Percentiles rank a stretch among this genome's conserved stretches.
These are phyloP conservation scores for Rhogogaster chlorosoma DNA, from an alignment of 2,888 invertebrate species.

Conservation along the genomic window DNA sequence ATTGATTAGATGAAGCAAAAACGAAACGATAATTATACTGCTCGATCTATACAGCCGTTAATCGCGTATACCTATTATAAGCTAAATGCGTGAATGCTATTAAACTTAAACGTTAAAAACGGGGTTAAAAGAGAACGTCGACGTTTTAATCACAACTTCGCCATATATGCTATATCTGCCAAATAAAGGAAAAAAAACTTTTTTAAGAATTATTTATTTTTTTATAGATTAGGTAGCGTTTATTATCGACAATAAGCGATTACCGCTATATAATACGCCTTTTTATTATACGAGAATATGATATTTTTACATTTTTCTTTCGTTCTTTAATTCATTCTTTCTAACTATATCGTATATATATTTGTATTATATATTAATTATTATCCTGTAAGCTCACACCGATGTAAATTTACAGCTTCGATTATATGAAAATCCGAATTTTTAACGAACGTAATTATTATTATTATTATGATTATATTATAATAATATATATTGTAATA, in stretches of 20 bases:
- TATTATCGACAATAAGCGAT: background rate
- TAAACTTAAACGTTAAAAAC: background rate
- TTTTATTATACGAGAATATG: background rate
- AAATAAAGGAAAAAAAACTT: background rate
- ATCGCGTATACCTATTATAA: too few relatives aligned
- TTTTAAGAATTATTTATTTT: background rate
- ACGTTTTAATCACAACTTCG: background rate
- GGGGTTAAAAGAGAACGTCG: background rate
- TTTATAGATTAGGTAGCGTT: constrained; percentile 12
- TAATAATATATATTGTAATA: too few relatives aligned
- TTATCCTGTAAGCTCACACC: background rate
- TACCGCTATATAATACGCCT: background rate
- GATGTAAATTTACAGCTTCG: background rate
- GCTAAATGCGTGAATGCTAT: background rate
- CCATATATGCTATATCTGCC: background rate
- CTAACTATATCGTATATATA: background rate
- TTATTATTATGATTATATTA: too few relatives aligned
- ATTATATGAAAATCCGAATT: background rate
- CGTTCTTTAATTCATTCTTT: background rate
- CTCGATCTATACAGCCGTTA: background rate
- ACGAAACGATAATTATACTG: too few relatives aligned
- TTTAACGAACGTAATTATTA: background rate
- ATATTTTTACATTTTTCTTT: background rate
- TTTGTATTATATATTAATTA: background rate
- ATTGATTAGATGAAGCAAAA: too few relatives aligned